phyloP scores from a whole-genome alignment of 2,888 invertebrate genomes.

The Dasysyrphus albostriatus region DNA sequence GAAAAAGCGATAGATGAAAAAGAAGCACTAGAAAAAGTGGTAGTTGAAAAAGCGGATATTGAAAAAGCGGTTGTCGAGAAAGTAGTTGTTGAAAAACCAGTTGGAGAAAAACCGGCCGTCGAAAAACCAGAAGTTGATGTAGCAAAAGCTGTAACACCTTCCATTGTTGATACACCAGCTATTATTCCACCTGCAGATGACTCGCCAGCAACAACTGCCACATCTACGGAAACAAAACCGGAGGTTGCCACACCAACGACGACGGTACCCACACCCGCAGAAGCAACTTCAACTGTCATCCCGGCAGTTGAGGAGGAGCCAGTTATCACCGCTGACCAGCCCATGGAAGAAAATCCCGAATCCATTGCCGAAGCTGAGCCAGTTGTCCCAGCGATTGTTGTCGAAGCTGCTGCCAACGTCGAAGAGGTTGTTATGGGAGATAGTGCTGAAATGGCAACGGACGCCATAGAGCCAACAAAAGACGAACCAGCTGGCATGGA shows the following conservation, averaged over 20 bases:
- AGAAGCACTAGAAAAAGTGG: constrained; percentile 34
- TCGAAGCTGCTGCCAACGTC: constrained; percentile 73
- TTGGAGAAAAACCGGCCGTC: constrained; percentile 69
- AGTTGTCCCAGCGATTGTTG: constrained; percentile 46
- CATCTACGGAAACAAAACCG: constrained; percentile 52
- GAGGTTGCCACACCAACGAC: constrained; percentile 53
- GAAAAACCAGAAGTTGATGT: constrained; percentile 71
- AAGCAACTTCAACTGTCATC: constrained; percentile 23
- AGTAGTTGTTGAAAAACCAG: constrained; percentile 46
- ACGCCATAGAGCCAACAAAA: constrained; percentile 78
- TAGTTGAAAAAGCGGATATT: constrained; percentile 51
- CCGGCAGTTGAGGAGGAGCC: constrained; percentile 29
- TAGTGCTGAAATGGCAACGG: constrained; percentile 81
- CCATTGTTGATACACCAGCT: constrained; percentile 28
- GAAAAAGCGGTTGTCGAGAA: constrained; percentile 48
- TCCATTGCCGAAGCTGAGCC: constrained; percentile 65
- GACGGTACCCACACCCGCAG: constrained; percentile 39
- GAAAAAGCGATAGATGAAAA: constrained; percentile 58
- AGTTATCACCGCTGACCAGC: constrained; percentile 76
- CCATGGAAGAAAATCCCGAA: constrained; percentile 78
- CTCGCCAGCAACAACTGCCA: constrained; percentile 22
- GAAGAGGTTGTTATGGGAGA: constrained; percentile 81
- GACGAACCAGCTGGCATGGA: constrained; percentile 83
- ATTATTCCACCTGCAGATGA: constrained; percentile 22
- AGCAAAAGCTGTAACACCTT: constrained; percentile 14